These are phyloP conservation scores for Etia nguti DNA, from an alignment of 2,113 vertebrate genomes.

Conservation along the genomic window DNA sequence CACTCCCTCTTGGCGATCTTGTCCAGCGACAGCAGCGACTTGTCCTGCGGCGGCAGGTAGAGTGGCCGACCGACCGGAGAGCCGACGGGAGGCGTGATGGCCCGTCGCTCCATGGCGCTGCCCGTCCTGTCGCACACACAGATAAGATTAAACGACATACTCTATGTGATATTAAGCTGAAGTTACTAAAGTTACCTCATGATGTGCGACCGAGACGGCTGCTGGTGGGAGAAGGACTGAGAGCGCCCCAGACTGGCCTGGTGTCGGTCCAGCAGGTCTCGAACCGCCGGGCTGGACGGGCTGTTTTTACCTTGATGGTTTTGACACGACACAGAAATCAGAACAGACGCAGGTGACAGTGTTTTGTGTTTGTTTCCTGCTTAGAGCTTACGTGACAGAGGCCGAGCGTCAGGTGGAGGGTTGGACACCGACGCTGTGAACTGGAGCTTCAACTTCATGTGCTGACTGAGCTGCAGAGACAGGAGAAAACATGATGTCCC, in stretches of 20 bases:
- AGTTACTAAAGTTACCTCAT: conserved; percentile 75
- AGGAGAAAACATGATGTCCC: accelerated
- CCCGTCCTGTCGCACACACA: conserved; percentile 76
- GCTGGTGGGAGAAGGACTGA: conserved; percentile 94
- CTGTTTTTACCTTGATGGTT: conserved; percentile 74
- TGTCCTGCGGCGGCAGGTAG: conserved; percentile 84
- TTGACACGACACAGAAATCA: not conserved
- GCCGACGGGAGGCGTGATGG: conserved; percentile 88
- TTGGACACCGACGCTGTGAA: conserved; percentile 88
- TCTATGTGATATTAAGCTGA: not conserved
- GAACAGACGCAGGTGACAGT: not conserved
- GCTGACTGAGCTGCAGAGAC: conserved; percentile 80
- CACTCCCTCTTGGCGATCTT: conserved; percentile 95
- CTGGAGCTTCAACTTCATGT: conserved; percentile 95
- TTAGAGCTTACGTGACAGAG: conserved; percentile 75
- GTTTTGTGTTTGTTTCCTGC: not conserved
- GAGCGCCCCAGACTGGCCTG: conserved; percentile 84
- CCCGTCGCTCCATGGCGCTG: conserved; percentile 90
- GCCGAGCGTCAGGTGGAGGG: conserved; percentile 81
- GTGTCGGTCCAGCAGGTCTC: conserved; percentile 79
- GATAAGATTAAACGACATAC: not conserved
- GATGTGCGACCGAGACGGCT: conserved; percentile 88
- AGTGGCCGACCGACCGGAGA: conserved; percentile 87
- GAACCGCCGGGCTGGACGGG: conserved; percentile 84
- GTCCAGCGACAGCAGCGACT: conserved; percentile 83